Base-by-base conservation (phyloP, 2,113 vertebrate genomes). In the Brachypteracias leptosomus region DNA sequence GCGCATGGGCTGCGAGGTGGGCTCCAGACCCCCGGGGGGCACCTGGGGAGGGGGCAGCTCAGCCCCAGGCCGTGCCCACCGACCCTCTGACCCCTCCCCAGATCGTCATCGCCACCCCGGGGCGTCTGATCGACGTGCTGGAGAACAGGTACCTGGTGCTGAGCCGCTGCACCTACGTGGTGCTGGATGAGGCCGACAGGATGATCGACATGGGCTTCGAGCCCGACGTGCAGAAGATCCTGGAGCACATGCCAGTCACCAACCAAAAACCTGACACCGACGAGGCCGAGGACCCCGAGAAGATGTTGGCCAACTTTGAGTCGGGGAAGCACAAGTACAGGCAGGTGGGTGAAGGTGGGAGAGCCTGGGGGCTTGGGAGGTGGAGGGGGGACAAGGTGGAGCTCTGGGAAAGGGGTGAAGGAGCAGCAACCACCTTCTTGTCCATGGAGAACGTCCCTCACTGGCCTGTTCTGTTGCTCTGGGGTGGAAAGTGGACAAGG, bases 161-260 rank as follows among this genome's bases (percentile, higher is more conserved):
- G 93, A 99, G 99, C 97, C 99, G 99, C 93, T 99, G 99, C 91
- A 99, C 99, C 11, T 99, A 99, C 16, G 99, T 99, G 96, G 99
- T 99, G 87, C 98, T 99, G 76, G 99, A 99, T 6, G 99, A 99
- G 97, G 99, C 99, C 0, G 99, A 99, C 28, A 98, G 99, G 77
- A 99, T 99, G 99, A 99, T 99, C 44, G 99, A 99, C 97, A 99
- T 99, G 99, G 99, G 99, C 93, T 99, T 99, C 16, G 99, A 99
- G 97, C 99, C 99, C 0, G 99, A 99, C 1, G 99, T 99, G 61
- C 99, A 99, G 95, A 99, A 99, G 97, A 99, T 99, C 90, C 97
- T 99, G 95, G 99, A 99, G 96, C 99, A 99, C 98, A 99, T 99
- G 98, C 99, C 99, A 0, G 99, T 99, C 93, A 99, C 98, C 96